phyloP scores from a whole-genome alignment of 2,888 invertebrate genomes.

The Amblyteles armatorius region DNA sequence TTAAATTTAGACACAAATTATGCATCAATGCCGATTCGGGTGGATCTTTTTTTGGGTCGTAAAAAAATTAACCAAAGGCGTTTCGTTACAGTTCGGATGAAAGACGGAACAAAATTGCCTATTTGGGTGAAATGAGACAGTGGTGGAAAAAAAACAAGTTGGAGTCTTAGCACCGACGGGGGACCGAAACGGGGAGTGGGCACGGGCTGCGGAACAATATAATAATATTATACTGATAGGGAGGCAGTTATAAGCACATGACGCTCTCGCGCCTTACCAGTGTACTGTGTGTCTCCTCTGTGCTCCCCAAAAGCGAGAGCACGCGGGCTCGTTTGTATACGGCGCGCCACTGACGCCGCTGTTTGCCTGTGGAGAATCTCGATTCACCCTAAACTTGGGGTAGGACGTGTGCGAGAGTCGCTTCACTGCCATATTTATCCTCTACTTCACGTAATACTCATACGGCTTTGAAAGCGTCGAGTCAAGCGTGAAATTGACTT shows the following conservation, averaged over 20 bases:
- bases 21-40: background rate
- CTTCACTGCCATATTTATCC: slow-evolving; percentile 62
- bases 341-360: slow-evolving; percentile 52
- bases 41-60: background rate
- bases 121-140: slow-evolving; percentile 15
- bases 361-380: slow-evolving; percentile 54
- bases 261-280: slow-evolving; percentile 80
- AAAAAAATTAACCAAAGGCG: background rate
- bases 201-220: slow-evolving; percentile 69
- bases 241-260: slow-evolving; percentile 83
- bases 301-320: slow-evolving; percentile 38
- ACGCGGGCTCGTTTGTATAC: slow-evolving; percentile 52
- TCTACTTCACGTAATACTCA: slow-evolving; percentile 68
- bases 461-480: slow-evolving; percentile 76
- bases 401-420: slow-evolving; percentile 62
- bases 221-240: slow-evolving; percentile 83
- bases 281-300: slow-evolving; percentile 38
- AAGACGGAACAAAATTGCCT: slow-evolving; percentile 3
- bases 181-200: slow-evolving; percentile 56
- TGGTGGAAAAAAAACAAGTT: slow-evolving; percentile 3
- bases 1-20: background rate
- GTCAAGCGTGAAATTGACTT: slow-evolving; percentile 82
- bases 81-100: background rate
- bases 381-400: slow-evolving; percentile 63
- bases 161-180: slow-evolving; percentile 9